Conservation (phyloP, 2,888 invertebrate species). For the Leuctra nigra region DNA sequence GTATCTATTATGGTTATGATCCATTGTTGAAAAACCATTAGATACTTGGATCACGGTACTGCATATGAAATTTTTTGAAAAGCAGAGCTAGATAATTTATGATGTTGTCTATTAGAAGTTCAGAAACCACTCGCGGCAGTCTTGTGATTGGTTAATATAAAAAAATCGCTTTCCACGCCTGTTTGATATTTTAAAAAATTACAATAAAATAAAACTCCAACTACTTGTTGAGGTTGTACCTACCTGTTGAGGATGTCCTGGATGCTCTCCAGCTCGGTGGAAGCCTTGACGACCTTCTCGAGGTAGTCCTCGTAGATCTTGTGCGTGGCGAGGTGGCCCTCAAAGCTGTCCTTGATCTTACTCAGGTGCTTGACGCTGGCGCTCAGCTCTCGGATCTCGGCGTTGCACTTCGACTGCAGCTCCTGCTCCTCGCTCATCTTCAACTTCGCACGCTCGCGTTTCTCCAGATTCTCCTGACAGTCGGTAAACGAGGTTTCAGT, state of each 20-base stretch:
- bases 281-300: constrained; percentile 48
- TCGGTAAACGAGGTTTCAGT: not conserved
- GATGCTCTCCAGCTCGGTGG: constrained; percentile 51
- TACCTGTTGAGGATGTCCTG: constrained; percentile 56
- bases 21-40: too few relatives aligned
- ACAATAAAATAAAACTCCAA: too few relatives aligned
- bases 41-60: too few relatives aligned
- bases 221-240: too few relatives aligned
- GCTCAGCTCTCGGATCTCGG: constrained; percentile 48
- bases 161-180: too few relatives aligned
- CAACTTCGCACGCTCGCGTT: constrained; percentile 52
- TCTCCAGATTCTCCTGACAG: constrained; percentile 53
- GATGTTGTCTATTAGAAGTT: too few relatives aligned
- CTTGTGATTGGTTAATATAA: too few relatives aligned
- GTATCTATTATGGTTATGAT: too few relatives aligned
- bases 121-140: too few relatives aligned
- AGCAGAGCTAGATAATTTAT: too few relatives aligned
- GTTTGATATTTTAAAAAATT: too few relatives aligned
- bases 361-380: constrained; percentile 45
- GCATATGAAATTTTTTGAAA: too few relatives aligned
- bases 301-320: constrained; percentile 55
- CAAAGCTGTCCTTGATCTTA: constrained; percentile 48
- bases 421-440: constrained; percentile 51
- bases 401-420: constrained; percentile 43
- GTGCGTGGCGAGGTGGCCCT: constrained; percentile 50